Conservation (phyloP, 2,797 vertebrate genomes). For the Dendrocincla fuliginosa region DNA sequence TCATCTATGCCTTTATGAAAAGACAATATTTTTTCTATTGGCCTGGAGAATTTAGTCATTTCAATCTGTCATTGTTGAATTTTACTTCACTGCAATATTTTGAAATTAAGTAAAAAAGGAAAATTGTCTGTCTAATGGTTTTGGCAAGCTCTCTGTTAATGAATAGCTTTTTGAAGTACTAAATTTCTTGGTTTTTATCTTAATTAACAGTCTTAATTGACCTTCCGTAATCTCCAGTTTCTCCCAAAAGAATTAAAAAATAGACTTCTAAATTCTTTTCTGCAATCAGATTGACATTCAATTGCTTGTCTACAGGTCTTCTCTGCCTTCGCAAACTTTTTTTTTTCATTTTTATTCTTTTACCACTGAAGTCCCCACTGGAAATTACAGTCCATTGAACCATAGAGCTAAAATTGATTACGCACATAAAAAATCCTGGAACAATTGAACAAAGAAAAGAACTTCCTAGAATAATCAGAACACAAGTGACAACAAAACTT, state of each 20-base stretch:
- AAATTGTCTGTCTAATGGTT: background rate
- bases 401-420: constrained; percentile 3
- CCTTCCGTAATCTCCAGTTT: constrained; percentile 32
- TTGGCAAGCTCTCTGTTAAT: constrained; percentile 8
- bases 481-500: constrained; percentile 22
- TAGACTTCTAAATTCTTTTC: background rate
- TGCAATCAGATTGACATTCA: background rate
- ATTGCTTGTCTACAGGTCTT: background rate
- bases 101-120: constrained; percentile 1
- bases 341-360: background rate
- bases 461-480: constrained; percentile 40
- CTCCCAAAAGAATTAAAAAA: constrained; percentile 16
- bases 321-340: background rate
- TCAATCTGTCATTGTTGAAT: constrained; percentile 17
- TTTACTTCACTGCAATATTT: constrained; percentile 31
- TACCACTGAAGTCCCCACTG: background rate
- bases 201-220: constrained; percentile 56
- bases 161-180: constrained; percentile 27
- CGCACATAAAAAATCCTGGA: constrained; percentile 21
- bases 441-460: constrained; percentile 7
- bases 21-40: constrained; percentile 22
- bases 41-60: constrained; percentile 13
- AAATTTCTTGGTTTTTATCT: background rate
- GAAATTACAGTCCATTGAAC: constrained; percentile 18
- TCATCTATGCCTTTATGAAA: background rate